Evolutionary conservation across 1,140 invertebrate species (phyloP), one percentile per base, ranked within the genome.

Genomic region (Chlorops oryzae): DNA sequence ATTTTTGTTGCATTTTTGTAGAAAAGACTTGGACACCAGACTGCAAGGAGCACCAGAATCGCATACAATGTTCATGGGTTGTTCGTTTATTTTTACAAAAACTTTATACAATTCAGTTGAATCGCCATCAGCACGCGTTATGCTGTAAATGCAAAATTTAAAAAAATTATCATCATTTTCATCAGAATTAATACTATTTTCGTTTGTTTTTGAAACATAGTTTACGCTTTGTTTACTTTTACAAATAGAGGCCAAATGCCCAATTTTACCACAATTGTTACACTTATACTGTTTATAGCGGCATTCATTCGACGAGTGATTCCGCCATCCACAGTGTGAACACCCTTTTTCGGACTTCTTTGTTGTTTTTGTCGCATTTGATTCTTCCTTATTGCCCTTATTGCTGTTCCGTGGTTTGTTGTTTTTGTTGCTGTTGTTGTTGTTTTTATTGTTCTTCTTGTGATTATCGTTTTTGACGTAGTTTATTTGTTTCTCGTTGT

Each of bases 1-100:
- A 4, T 38, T 17, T 23, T n/a, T 15, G 3, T 37, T 17, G 18
- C 13, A 47, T 37, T 22, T 18, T 37, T 47, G n/a, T 6, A 13
- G 18, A 23, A 22, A 37, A 47, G 9, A 37, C 7, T 12, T 47
- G 6, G 43, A 23, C 15, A 47, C n/a, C 32, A 47, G 38, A 13
- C 18, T 18, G 18, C 45, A 47, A 10, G 45, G n/a, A 23, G 45
- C 45, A 7, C 45, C 45, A 13, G 45, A 37, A 38, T 47, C 45
- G 5, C n/a, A 47, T 20, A 47, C 21, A 10, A 47, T 18, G 13
- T 22, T 15, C 5, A 47, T 1, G 6, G 34, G 9, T 13, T 17
- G 13, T 6, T 24, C 22, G 23, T 47, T 37, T 15, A 47, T 15
- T 21, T 47, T 17, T 15, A 47, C 21, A 7, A 17, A 9, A 22